A percentile compares a stretch with the other conserved stretches of the same genome.
phyloP scores from a whole-genome alignment of 2,113 vertebrate genomes.

The Engraulis encrasicolus region DNA sequence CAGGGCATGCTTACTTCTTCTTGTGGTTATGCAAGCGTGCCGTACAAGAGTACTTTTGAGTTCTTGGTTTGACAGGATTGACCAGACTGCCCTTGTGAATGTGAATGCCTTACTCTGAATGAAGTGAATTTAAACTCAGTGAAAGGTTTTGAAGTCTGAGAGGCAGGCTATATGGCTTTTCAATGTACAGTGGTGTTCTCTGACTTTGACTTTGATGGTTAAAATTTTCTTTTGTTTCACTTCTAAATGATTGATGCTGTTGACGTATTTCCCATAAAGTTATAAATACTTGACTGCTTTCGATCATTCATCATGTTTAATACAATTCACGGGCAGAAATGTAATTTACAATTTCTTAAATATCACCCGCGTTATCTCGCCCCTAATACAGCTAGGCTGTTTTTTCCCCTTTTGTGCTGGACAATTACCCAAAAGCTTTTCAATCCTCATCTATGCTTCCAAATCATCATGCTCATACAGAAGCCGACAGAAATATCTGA shows the following conservation, averaged over 20 bases:
- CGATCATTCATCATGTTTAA: not conserved
- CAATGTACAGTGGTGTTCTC: not conserved
- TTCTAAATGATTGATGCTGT: not conserved
- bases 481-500: slow-evolving; percentile 51
- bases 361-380: slow-evolving; percentile 31
- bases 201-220: not conserved
- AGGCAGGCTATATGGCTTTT: not conserved
- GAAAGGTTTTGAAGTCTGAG: not conserved
- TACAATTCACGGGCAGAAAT: not conserved
- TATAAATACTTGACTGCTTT: not conserved
- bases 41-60: too few relatives aligned
- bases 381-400: slow-evolving; percentile 20
- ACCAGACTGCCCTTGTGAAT: not conserved
- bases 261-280: not conserved
- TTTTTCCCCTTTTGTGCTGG: too few relatives aligned
- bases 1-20: too few relatives aligned
- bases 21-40: too few relatives aligned
- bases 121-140: not conserved
- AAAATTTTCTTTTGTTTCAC: not conserved
- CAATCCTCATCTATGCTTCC: slow-evolving; percentile 44
- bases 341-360: not conserved
- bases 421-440: slow-evolving; percentile 25
- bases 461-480: slow-evolving; percentile 37
- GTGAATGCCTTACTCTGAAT: not conserved
- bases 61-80: too few relatives aligned